phyloP scores from a whole-genome alignment of 1,140 invertebrate species.

The Drosophila virilis region DNA sequence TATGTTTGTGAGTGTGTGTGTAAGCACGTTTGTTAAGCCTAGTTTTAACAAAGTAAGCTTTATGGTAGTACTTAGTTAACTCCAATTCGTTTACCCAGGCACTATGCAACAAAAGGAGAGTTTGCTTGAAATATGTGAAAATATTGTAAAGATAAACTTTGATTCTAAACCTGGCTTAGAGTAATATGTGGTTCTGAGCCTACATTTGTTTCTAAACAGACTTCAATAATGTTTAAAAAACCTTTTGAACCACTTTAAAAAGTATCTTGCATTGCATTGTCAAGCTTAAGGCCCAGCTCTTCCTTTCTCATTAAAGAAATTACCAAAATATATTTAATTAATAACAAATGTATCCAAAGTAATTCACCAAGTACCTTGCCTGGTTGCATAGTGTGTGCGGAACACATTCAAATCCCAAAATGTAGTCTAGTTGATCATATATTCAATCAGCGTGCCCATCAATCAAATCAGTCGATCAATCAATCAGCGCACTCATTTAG shows the following conservation, averaged over 20 bases:
- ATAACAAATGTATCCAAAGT: not conserved
- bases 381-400: slow-evolving; percentile 4
- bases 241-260: too few relatives aligned
- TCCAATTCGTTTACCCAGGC: not conserved
- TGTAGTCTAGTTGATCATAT: slow-evolving; percentile 46
- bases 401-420: not conserved
- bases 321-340: not conserved
- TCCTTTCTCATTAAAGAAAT: too few relatives aligned
- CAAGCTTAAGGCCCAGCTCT: too few relatives aligned
- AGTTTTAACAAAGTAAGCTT: slow-evolving; percentile 34
- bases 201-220: too few relatives aligned
- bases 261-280: too few relatives aligned
- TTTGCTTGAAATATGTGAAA: not conserved
- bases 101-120: slow-evolving; percentile 12
- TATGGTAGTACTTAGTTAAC: slow-evolving; percentile 33
- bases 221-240: too few relatives aligned
- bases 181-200: not conserved
- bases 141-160: not conserved
- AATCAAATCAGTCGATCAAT: slow-evolving; percentile 55
- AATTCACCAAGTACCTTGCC: not conserved
- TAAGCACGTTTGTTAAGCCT: slow-evolving; percentile 37
- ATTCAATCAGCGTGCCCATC: slow-evolving; percentile 62
- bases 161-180: not conserved
- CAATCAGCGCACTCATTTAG: slow-evolving; percentile 68
- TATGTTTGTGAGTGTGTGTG: slow-evolving; percentile 3